Conservation (phyloP, 1,140 invertebrate species). For the Matsumurasca onukii region DNA sequence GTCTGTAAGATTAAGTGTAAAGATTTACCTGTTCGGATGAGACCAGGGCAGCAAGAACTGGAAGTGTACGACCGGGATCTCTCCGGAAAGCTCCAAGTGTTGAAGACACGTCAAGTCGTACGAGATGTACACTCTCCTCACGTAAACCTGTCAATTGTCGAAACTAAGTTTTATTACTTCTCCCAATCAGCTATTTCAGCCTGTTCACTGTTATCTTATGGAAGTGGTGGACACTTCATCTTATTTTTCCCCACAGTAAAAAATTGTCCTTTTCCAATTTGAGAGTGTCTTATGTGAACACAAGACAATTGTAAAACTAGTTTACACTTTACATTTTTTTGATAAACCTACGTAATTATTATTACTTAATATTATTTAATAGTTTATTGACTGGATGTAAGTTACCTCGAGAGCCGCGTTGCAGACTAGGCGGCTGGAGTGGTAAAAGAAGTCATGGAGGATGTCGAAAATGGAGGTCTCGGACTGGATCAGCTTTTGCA, state of each 20-base stretch:
- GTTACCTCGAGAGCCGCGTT: slow-evolving; percentile 87
- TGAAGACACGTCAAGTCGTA: slow-evolving; percentile 92
- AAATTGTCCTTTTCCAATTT: no score
- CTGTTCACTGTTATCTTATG: neutral
- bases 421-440: slow-evolving; percentile 84
- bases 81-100: slow-evolving; percentile 80
- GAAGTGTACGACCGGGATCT: slow-evolving; percentile 89
- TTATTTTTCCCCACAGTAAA: neutral
- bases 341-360: no score
- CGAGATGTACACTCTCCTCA: slow-evolving; percentile 92
- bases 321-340: no score
- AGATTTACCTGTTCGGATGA: slow-evolving; percentile 83
- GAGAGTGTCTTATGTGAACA: no score
- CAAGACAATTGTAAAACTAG: no score
- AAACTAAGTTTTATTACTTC: no score
- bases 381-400: neutral
- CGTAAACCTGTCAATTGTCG: slow-evolving; percentile 69
- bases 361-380: no score
- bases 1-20: no score
- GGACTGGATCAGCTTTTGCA: slow-evolving; percentile 95
- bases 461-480: slow-evolving; percentile 99
- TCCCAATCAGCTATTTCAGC: neutral
- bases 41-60: slow-evolving; percentile 92
- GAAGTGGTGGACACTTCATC: neutral
- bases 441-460: slow-evolving; percentile 98